Base-by-base conservation (phyloP, 2,797 vertebrate species). In the Oophaga sylvatica region DNA sequence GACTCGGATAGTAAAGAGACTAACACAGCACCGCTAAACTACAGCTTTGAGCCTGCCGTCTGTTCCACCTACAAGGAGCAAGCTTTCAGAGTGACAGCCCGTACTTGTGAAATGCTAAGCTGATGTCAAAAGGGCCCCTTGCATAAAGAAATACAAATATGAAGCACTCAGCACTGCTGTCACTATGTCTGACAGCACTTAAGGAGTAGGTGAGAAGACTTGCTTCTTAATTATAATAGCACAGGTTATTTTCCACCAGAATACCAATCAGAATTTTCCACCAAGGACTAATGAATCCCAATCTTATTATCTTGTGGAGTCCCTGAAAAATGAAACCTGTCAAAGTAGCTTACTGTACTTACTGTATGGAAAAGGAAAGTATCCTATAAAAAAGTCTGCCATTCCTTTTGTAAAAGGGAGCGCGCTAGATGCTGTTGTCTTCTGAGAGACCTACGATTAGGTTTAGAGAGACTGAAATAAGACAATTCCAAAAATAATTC, bases 1-100 rank as follows among this genome's bases (percentile, higher is more conserved):
- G 70, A 80, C 57, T 53, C 1, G 57, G 48, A 60, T 88, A 83
- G 17, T 81, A 80, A 76, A 85, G 68, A 75, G 22, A 57, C 65
- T 65, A 53, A 84, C 65, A 75, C 84, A 62, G 53, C 53, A 29
- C 57, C 48, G 81, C 62, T 70, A 48, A 70, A 68, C 48, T 80
- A 73, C 78, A 75, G 41, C 59, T 83, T 71, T 59, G n/a, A 68
- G 78, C 83, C 71, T 77, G 31, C 67, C n/a, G 15, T 48, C 20
- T 77, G 4, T 67, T 56, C 71, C 56, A 60, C 29, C 41, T 26
- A 41, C 2, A 80, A 57, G 35, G 71, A 31, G 62, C 82, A 59
- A 2, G 68, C 48, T n/a, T n/a, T 22, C 31, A 81, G 35, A n/a
- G 31, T 45, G 48, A 59, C 29, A 56, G 59, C 31, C 12, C 31